phyloP scores from a whole-genome alignment of 2,797 vertebrate genomes.

The Mormyrus proboscirostris region DNA sequence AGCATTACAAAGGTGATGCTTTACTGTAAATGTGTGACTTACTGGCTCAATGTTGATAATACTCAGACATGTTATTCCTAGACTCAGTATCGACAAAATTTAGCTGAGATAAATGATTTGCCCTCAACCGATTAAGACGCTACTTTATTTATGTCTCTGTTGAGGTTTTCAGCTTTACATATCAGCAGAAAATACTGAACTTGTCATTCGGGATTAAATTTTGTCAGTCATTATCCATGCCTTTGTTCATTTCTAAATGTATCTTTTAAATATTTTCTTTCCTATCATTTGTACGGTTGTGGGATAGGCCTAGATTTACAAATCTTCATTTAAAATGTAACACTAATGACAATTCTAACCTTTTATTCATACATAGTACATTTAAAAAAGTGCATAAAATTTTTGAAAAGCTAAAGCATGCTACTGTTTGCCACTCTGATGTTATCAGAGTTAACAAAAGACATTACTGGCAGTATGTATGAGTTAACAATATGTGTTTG shows the following conservation, averaged over 20 bases:
- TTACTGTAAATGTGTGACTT: not conserved
- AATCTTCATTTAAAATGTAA: not conserved
- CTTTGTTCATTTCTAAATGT: not conserved
- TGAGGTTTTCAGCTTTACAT: not conserved
- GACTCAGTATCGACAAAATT: not conserved
- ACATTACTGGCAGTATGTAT: not conserved
- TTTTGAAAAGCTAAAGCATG: not conserved
- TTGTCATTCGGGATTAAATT: not conserved
- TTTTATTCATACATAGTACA: not conserved
- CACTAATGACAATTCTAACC: not conserved
- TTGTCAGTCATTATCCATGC: not conserved
- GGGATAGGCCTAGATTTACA: not conserved
- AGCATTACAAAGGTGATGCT: not conserved
- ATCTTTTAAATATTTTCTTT: not conserved
- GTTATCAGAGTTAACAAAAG: not conserved
- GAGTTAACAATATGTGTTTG: not conserved
- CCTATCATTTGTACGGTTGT: not conserved
- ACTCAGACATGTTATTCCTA: not conserved
- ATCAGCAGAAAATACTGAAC: not conserved
- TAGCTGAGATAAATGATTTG: not conserved
- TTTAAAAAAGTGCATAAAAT: not conserved
- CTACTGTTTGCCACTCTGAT: not conserved
- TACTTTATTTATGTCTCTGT: not conserved
- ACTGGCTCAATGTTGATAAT: not conserved
- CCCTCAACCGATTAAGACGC: not conserved